Evolutionary conservation across 2,113 vertebrate genomes (phyloP), one percentile per base, ranked within the genome.

Genomic region (Zonotrichia leucophrys): DNA sequence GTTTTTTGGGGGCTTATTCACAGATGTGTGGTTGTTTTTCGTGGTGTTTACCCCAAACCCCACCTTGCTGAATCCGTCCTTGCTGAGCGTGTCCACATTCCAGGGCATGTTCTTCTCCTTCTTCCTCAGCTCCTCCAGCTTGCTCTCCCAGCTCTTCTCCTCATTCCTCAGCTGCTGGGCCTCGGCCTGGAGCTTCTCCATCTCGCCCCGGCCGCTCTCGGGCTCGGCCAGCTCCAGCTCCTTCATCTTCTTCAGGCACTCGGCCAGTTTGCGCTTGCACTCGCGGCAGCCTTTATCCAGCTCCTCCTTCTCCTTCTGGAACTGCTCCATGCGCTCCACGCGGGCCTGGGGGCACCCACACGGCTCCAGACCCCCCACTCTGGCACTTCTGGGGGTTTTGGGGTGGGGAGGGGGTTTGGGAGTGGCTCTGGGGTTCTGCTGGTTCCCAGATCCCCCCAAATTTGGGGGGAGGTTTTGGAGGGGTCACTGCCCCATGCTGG

Each of bases 1-100:
- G 21, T 47, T 47, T 47, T 46, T 46, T 46, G 44, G 44, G 19
- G 44, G 3, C 5, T 5, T 46, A 19, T 44, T 47, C 21, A 12
- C 11, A 3, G 21, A 47, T 47, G 22, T 22, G 46, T 39, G 39
- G 39, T 39, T 39, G 7, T 13, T 55, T 55, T 55, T 55, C 5
- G 18, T 27, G 14, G 19, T 8, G 55, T 52, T 52, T 18, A 39
- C 39, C 39, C 69, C 21, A 9, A 7, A 4, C 1, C 97, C 82
- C 87, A 99, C 99, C 98, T 99, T 99, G 95, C 98, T 99, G 96
- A 99, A 99, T 7, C 99, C 99, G 0, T 99, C 99, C 59, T 98
- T 99, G 98, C 98, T 98, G 86, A 99, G 98, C 0, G 98, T 99
- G 90, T 99, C 99, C 19, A 99, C 98, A 0, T 99, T 99, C 99